These are phyloP conservation scores for Rhingia rostrata DNA, from an alignment of 2,888 invertebrate genomes.

Conservation along the genomic window DNA sequence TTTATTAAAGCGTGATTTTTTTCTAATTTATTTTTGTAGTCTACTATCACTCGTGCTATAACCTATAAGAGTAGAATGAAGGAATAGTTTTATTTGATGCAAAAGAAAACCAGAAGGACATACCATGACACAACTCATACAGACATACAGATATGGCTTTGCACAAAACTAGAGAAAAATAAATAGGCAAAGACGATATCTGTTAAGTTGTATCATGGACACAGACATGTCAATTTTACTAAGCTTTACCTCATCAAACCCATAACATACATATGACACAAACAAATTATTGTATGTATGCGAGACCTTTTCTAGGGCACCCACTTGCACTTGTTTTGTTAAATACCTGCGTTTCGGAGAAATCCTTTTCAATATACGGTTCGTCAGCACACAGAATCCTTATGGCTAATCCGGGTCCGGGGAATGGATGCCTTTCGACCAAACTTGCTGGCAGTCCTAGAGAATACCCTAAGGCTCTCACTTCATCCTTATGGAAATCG, in stretches of 20 bases:
- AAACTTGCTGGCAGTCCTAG: constrained; percentile 93
- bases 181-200: no score
- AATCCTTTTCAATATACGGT: constrained; percentile 96
- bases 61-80: constrained; percentile 84
- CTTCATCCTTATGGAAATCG: constrained; percentile 99
- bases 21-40: constrained; percentile 94
- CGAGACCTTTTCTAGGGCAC: background rate
- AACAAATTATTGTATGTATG: background rate
- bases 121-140: no score
- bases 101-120: no score
- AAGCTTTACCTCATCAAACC: no score
- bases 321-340: background rate
- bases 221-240: no score
- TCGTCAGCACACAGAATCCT: constrained; percentile 97
- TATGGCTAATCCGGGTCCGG: constrained; percentile 98
- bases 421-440: constrained; percentile 98
- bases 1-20: constrained; percentile 96
- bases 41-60: constrained; percentile 96
- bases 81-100: no score
- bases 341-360: constrained; percentile 94
- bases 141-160: no score
- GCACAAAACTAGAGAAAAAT: no score
- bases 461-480: constrained; percentile 93
- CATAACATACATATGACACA: no score
- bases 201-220: no score